Conservation (phyloP, 2,113 vertebrate genomes). For the Piprites chloris region DNA sequence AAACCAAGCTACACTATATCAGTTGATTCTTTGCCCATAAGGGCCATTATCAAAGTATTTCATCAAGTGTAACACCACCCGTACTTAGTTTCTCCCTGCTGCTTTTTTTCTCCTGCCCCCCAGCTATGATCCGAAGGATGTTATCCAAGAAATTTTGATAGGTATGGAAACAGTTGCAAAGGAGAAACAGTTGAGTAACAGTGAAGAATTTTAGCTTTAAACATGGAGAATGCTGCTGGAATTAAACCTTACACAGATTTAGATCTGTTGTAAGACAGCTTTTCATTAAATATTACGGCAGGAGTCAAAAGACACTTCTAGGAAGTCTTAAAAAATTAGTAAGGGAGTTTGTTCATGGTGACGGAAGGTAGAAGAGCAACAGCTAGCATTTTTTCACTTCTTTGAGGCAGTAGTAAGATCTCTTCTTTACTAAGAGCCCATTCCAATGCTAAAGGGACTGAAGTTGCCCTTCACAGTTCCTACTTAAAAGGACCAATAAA, state of each 20-base stretch:
- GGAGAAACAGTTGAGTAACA: background rate
- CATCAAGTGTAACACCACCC: background rate
- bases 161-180: background rate
- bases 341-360: background rate
- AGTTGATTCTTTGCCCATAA: background rate
- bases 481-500: background rate
- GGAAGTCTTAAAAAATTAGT: background rate
- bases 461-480: background rate
- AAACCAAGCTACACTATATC: background rate
- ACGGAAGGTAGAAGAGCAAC: background rate
- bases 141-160: background rate
- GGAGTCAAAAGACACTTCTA: background rate
- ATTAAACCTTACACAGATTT: background rate
- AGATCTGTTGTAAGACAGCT: background rate
- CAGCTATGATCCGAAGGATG: background rate
- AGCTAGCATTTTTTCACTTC: background rate
- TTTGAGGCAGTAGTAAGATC: background rate
- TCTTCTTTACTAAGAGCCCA: background rate
- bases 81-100: background rate
- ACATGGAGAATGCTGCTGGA: background rate
- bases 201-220: background rate
- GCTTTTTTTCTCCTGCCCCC: background rate
- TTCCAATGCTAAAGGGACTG: background rate
- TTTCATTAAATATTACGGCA: background rate
- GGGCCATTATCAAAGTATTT: background rate